Conservation (phyloP, 2,888 invertebrate species). For the Campaea margaritaria region DNA sequence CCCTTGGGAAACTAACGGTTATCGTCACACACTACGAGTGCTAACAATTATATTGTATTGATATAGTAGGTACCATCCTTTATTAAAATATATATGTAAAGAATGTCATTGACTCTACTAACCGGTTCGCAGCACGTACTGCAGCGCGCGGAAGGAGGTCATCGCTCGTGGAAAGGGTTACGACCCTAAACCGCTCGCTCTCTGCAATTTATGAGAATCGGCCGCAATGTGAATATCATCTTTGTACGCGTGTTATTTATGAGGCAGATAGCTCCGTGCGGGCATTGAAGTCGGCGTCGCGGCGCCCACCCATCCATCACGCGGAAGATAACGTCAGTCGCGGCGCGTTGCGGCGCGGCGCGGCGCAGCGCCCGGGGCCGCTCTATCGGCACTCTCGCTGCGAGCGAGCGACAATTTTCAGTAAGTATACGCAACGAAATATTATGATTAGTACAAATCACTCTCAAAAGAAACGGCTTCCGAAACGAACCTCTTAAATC, state of each 20-base stretch:
- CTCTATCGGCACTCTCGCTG: background rate
- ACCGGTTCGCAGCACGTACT: slow-evolving; percentile 18
- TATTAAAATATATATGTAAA: background rate
- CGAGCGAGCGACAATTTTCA: background rate
- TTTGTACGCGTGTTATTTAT: slow-evolving; percentile 18
- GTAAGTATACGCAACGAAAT: background rate
- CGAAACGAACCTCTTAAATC: slow-evolving; percentile 1
- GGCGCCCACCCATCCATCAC: slow-evolving; percentile 15
- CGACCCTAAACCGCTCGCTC: slow-evolving; percentile 11
- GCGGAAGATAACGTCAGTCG: slow-evolving; percentile 2
- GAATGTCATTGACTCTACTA: slow-evolving; percentile 3
- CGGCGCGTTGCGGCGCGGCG: too few species aligned
- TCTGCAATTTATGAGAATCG: slow-evolving; percentile 11
- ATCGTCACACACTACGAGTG: background rate
- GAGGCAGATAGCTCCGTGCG: slow-evolving; percentile 18
- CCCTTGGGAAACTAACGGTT: too few species aligned
- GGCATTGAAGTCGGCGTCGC: slow-evolving; percentile 1
- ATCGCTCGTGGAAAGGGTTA: slow-evolving; percentile 24
- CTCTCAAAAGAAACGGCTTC: background rate
- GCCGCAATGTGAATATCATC: slow-evolving; percentile 8
- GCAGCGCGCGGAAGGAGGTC: slow-evolving; percentile 16
- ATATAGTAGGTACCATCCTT: background rate
- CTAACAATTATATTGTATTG: background rate
- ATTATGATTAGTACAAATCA: background rate
- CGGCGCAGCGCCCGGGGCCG: too few species aligned